phyloP scores from a whole-genome alignment of 2,113 vertebrate species.

The Rhea americana region DNA sequence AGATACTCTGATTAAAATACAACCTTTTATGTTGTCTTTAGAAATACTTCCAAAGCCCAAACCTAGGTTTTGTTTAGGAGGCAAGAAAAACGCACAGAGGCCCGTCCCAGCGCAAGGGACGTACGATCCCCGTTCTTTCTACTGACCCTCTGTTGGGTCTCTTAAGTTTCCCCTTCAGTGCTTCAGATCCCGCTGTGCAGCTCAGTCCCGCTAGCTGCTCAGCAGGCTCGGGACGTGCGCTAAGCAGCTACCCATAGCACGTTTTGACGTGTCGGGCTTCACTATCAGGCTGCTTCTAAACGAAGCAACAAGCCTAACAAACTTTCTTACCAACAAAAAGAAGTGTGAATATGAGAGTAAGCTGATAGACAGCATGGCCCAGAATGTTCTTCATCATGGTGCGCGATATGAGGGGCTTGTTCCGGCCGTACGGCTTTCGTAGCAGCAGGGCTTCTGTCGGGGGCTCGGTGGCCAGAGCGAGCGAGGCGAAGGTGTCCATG shows the following conservation, averaged over 20 bases:
- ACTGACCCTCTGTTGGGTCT: rapidly evolving
- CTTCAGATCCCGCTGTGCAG: not conserved
- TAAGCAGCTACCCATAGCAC: not conserved
- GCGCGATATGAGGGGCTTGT: conserved; percentile 95
- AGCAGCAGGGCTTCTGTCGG: conserved; percentile 90
- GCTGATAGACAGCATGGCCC: conserved; percentile 93
- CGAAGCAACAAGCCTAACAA: not conserved
- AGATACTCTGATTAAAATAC: not conserved
- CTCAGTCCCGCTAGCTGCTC: not conserved
- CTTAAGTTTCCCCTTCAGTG: not conserved
- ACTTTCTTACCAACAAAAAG: conserved; percentile 88
- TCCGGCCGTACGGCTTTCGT: conserved; percentile 92
- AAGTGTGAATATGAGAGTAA: conserved; percentile 91
- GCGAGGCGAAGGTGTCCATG: conserved; percentile 96
- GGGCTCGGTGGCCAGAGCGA: conserved; percentile 93
- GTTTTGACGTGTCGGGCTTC: rapidly evolving
- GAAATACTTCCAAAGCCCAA: not conserved
- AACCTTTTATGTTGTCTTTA: not conserved
- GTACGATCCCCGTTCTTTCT: too few species aligned
- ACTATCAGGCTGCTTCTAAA: not conserved
- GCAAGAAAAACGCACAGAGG: not conserved
- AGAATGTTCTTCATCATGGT: conserved; percentile 99
- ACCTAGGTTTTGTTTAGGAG: not conserved
- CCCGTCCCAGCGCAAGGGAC: not conserved
- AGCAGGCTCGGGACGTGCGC: not conserved